phyloP scores from a whole-genome alignment of 2,797 vertebrate species.

The Urophycis tenuis region DNA sequence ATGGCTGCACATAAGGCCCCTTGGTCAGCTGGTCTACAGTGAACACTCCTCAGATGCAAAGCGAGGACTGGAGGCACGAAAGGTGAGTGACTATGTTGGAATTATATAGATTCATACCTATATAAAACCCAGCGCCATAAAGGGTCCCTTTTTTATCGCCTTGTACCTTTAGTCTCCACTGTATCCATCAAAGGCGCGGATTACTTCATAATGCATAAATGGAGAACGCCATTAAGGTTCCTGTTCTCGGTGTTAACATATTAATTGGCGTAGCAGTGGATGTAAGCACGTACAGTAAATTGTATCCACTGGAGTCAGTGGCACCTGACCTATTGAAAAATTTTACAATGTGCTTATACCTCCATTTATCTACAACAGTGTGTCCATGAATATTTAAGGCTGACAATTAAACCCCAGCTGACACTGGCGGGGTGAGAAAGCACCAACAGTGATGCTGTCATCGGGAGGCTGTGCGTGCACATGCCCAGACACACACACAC shows the following conservation, averaged over 20 bases:
- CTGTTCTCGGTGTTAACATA: conserved; percentile 71
- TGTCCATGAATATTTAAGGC: conserved; percentile 76
- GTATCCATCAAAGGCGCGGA: conserved; percentile 58
- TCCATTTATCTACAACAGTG: conserved; percentile 74
- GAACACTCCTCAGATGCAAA: conserved; percentile 49
- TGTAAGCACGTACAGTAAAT: conserved; percentile 71
- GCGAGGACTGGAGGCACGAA: conserved; percentile 53
- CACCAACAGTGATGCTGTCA: conserved; percentile 43
- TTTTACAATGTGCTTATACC: conserved; percentile 74
- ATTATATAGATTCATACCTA: conserved; percentile 63
- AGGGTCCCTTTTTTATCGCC: conserved; percentile 48
- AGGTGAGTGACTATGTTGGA: conserved; percentile 57
- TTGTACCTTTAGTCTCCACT: conserved; percentile 54
- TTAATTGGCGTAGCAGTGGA: conserved; percentile 70
- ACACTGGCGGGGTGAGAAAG: conserved; percentile 57
- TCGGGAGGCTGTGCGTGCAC: conserved; percentile 36
- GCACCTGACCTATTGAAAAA: conserved; percentile 75
- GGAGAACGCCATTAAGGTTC: conserved; percentile 67
- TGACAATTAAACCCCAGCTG: conserved; percentile 73
- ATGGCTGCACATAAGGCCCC: not conserved
- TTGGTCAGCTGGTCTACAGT: conserved; percentile 30
- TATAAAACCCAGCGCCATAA: conserved; percentile 59
- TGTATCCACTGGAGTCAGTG: conserved; percentile 66
- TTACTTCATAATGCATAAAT: conserved; percentile 67
- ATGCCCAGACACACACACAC: not conserved